phyloP scores from a whole-genome alignment of 2,888 invertebrate species.

The Colostygia pectinataria region DNA sequence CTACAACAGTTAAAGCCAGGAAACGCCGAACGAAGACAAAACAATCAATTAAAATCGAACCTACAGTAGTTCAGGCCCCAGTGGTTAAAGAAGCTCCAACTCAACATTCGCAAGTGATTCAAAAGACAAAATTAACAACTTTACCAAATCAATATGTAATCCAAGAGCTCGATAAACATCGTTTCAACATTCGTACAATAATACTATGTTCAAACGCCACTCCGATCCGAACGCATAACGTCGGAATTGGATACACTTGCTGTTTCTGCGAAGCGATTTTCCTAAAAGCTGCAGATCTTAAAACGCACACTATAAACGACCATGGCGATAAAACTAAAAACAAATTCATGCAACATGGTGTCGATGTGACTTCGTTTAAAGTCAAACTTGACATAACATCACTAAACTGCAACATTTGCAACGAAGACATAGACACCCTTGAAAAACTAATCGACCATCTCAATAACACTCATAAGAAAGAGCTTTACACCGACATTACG shows the following conservation, averaged over 20 bases:
- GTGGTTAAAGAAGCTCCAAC: neutral
- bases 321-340: constrained; percentile 24
- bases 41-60: neutral
- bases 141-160: neutral
- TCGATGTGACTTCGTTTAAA: constrained; percentile 25
- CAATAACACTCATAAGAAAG: constrained; percentile 40
- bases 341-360: constrained; percentile 22
- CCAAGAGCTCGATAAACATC: constrained; percentile 17
- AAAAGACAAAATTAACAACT: constrained; percentile 2
- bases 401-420: constrained; percentile 54
- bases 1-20: neutral
- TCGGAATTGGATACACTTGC: constrained; percentile 49
- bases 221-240: constrained; percentile 43
- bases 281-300: constrained; percentile 48
- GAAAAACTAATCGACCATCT: constrained; percentile 47
- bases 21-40: constrained; percentile 25
- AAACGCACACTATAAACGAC: constrained; percentile 46
- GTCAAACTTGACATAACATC: constrained; percentile 61
- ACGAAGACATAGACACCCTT: constrained; percentile 31
- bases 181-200: constrained; percentile 40
- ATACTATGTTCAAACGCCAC: constrained; percentile 48
- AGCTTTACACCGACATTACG: constrained; percentile 40
- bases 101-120: neutral
- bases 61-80: neutral
- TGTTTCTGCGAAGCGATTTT: constrained; percentile 51